These are phyloP conservation scores for Chamaetylas fuelleborni DNA, from an alignment of 2,113 vertebrate species.

Conservation along the genomic window DNA sequence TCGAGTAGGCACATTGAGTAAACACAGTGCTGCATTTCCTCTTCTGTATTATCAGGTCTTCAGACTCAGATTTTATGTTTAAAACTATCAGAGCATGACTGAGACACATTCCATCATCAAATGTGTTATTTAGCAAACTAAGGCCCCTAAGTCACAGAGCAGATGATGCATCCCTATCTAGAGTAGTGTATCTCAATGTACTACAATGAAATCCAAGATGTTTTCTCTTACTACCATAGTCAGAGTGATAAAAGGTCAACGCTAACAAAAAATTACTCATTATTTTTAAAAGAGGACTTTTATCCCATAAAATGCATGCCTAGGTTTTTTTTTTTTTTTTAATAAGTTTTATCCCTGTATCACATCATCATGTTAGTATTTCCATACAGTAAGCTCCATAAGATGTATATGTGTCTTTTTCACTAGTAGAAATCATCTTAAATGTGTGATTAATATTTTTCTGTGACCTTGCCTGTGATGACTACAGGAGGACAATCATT, in stretches of 20 bases:
- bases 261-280: accelerated
- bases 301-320: neutral
- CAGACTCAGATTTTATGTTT: neutral
- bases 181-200: neutral
- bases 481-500: too few relatives aligned
- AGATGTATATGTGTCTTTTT: neutral
- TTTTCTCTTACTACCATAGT: neutral
- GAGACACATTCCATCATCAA: neutral
- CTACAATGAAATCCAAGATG: neutral
- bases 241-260: neutral
- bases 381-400: neutral
- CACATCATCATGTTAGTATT: neutral
- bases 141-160: neutral
- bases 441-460: neutral
- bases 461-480: accelerated
- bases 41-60: neutral
- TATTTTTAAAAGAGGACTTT: neutral
- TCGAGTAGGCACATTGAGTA: neutral
- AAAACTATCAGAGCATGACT: neutral
- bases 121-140: neutral
- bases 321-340: too few relatives aligned
- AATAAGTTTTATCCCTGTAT: neutral
- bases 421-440: neutral
- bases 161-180: neutral
- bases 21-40: neutral